Conservation (phyloP, 1,140 invertebrate species). For the Littorina saxatilis region DNA sequence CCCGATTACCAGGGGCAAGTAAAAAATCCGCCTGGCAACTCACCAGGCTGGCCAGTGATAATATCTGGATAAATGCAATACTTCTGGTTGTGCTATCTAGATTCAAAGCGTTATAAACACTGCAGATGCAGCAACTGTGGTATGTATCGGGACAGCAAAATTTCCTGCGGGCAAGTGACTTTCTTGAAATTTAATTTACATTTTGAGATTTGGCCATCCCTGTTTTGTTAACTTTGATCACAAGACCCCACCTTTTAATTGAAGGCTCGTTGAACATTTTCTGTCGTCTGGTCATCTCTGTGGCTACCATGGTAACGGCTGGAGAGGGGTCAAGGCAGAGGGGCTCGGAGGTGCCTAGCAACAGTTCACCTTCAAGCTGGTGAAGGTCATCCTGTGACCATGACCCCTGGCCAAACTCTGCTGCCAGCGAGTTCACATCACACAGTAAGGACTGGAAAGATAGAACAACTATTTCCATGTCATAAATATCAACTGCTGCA, state of each 20-base stretch:
- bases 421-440: slow-evolving; percentile 84
- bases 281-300: slow-evolving; percentile 84
- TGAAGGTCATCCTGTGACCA: slow-evolving; percentile 88
- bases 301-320: slow-evolving; percentile 84
- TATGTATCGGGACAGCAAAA: too few species aligned
- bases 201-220: too few species aligned
- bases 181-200: too few species aligned
- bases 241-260: slow-evolving; percentile 80
- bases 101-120: too few species aligned
- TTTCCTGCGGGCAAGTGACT: too few species aligned
- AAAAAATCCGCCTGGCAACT: too few species aligned
- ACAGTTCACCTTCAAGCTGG: slow-evolving; percentile 87
- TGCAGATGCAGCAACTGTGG: too few species aligned
- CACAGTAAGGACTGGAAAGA: slow-evolving; percentile 83
- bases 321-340: slow-evolving; percentile 92
- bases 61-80: too few species aligned
- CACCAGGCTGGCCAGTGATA: too few species aligned
- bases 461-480: not conserved
- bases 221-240: too few species aligned
- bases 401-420: slow-evolving; percentile 78
- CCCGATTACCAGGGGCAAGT: too few species aligned
- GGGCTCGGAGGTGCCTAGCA: slow-evolving; percentile 88
- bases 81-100: too few species aligned
- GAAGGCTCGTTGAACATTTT: slow-evolving; percentile 85
- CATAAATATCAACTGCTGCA: not conserved